Conservation (phyloP, 2,888 invertebrate genomes). For the Automeris io region DNA sequence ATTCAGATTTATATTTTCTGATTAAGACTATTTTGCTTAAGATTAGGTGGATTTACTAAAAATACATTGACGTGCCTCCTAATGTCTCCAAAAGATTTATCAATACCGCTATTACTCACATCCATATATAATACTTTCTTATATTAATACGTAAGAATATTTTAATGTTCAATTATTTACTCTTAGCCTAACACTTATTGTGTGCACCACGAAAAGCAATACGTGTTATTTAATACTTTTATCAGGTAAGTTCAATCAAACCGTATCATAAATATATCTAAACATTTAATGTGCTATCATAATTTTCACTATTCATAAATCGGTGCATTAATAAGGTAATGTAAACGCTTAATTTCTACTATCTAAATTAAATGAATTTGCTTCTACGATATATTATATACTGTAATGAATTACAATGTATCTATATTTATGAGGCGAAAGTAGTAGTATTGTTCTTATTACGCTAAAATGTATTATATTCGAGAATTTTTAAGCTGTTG, state of each 20-base stretch:
- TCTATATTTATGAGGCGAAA: no score
- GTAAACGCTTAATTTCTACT: no score
- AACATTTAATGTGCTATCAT: slow-evolving; percentile 6
- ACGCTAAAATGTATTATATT: no score
- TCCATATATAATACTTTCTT: slow-evolving; percentile 20
- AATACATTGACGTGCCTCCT: slow-evolving; percentile 61
- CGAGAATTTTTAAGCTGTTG: no score
- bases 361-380: no score
- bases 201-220: not conserved
- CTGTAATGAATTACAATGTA: no score
- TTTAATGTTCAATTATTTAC: no score
- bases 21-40: slow-evolving; percentile 13
- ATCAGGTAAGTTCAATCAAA: not conserved
- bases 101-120: slow-evolving; percentile 45
- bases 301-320: no score
- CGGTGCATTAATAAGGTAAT: no score
- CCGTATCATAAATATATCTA: not conserved
- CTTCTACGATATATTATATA: no score
- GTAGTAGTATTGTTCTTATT: no score
- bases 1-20: slow-evolving; percentile 22
- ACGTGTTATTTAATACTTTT: not conserved
- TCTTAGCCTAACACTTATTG: no score
- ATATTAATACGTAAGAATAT: not conserved
- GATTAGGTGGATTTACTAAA: slow-evolving; percentile 8
- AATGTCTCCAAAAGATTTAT: slow-evolving; percentile 43